Base-by-base conservation (phyloP, 2,113 vertebrate species). In the Elgaria multicarinata region DNA sequence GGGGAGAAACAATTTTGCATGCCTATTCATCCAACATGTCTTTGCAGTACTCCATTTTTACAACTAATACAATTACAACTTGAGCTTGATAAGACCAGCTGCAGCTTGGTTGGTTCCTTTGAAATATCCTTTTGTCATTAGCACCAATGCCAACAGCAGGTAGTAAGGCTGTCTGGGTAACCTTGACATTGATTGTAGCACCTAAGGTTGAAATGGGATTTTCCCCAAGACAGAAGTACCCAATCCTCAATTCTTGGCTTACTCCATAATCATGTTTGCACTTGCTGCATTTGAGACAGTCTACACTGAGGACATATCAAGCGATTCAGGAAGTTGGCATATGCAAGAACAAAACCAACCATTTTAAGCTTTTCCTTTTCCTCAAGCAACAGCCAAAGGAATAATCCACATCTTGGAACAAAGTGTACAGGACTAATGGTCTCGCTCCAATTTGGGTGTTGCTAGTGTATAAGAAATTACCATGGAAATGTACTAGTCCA, bases 361-460 rank as follows among this genome's bases (percentile, higher is more conserved):
- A 42, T 0, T 0, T 0, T 1, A 87, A 42, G 42, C 44, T 20
- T 78, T 62, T 74, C 28, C 46, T 67, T 39, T n/a, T 81, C 58
- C 80, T 67, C 12, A 33, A 22, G 16, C 1, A 8, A 62, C 22
- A 89, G 69, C 72, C 42, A 67, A 36, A 26, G 58, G n/a, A 9
- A 44, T 88, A 20, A 10, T 3, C 9, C 67, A 12, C n/a, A 53
- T 6, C 55, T 46, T 44, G 22, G 0, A n/a, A 74, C 14, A 58
- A 24, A 39, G 1, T 0, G 0, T 0, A 39, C 78, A 87, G 46
- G 33, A 72, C 66, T 39, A 33, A 24, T 4, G 2, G 50, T 13
- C 1, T 28, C 46, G 31, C 13, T 3, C 0, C 14, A 55, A 55
- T 0, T 9, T 0, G 0, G 28, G 39, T 58, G 76, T 0, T 1